phyloP scores from a whole-genome alignment of 1,140 invertebrate genomes.

The Euglossa dilemma region DNA sequence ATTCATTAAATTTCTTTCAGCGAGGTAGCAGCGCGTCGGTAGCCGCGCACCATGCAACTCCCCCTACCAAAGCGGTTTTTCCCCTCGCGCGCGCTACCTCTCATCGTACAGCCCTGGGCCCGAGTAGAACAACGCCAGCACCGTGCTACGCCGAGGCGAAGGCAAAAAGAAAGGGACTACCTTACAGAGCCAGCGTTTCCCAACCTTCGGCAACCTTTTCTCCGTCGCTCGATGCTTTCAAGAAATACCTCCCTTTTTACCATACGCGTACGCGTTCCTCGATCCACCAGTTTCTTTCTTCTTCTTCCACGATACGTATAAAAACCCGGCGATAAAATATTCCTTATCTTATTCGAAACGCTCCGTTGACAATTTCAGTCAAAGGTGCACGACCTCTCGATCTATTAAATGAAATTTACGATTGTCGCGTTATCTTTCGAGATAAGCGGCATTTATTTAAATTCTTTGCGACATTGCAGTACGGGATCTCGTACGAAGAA shows the following conservation, averaged over 20 bases:
- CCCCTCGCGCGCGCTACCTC: conserved; percentile 41
- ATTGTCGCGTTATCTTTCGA: not conserved
- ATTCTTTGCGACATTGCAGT: no score
- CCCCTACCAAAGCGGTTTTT: conserved; percentile 21
- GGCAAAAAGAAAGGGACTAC: conserved; percentile 54
- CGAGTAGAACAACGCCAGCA: conserved; percentile 48
- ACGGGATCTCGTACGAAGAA: not conserved
- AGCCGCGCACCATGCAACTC: conserved; percentile 54
- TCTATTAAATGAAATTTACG: not conserved
- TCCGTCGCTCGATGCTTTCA: not conserved
- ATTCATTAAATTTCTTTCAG: conserved; percentile 75
- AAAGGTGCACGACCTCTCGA: not conserved
- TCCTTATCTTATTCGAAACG: not conserved
- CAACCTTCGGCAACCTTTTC: conserved; percentile 13
- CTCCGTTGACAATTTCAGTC: not conserved
- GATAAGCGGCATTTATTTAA: not conserved
- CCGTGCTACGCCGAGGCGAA: conserved; percentile 62
- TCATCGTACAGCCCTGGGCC: conserved; percentile 47
- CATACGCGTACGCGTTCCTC: no score
- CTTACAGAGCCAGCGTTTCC: conserved; percentile 42
- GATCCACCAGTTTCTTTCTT: not conserved
- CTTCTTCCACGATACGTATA: not conserved
- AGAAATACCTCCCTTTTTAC: not conserved
- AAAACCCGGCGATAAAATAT: not conserved
- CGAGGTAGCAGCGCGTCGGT: conserved; percentile 43